phyloP scores from a whole-genome alignment of 2,113 vertebrate genomes.

The Epinephelus cyanopodus region DNA sequence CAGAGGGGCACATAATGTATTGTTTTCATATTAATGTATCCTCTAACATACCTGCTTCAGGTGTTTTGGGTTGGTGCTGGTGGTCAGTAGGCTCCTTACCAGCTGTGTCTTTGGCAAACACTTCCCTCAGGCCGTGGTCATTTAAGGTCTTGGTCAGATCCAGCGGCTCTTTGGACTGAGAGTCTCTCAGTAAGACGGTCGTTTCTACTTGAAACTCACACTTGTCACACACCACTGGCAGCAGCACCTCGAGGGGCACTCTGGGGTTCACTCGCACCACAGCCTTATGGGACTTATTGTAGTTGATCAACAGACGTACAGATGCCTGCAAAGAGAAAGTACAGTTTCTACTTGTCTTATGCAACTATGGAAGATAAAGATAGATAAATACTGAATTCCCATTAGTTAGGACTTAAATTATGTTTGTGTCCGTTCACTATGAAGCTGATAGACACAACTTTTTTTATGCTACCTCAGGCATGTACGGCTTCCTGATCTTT shows the following conservation, averaged over 20 bases:
- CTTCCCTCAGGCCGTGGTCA: slow-evolving; percentile 91
- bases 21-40: neutral
- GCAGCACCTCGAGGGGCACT: slow-evolving; percentile 86
- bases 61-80: neutral
- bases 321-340: slow-evolving; percentile 86
- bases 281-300: slow-evolving; percentile 93
- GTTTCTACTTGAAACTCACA: slow-evolving; percentile 90
- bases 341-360: neutral
- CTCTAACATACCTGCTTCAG: slow-evolving; percentile 41
- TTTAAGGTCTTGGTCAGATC: slow-evolving; percentile 90
- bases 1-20: neutral
- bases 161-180: slow-evolving; percentile 86
- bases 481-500: slow-evolving; percentile 86
- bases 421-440: too few species aligned
- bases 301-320: slow-evolving; percentile 94
- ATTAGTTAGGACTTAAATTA: neutral
- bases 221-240: slow-evolving; percentile 89
- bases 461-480: slow-evolving; percentile 88
- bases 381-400: neutral
- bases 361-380: neutral
- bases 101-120: slow-evolving; percentile 90
- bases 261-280: slow-evolving; percentile 93
- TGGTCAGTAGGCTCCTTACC: slow-evolving; percentile 52
- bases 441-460: neutral
- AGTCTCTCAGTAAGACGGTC: slow-evolving; percentile 88